These are phyloP conservation scores for Thelaira solivaga DNA, from an alignment of 2,888 invertebrate genomes.

Conservation along the genomic window DNA sequence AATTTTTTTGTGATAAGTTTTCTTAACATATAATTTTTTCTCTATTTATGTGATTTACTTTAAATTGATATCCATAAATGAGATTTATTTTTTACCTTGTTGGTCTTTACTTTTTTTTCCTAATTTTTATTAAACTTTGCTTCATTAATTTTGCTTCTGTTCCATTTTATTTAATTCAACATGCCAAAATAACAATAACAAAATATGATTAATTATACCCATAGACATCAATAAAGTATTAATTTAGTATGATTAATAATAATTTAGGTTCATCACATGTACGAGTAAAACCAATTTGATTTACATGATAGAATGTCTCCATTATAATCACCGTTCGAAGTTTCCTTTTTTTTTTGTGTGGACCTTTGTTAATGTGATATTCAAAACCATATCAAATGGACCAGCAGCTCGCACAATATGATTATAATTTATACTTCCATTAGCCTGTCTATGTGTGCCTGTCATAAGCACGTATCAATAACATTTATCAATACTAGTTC, in stretches of 20 bases:
- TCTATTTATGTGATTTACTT: too few species aligned
- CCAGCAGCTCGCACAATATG: constrained; percentile 2
- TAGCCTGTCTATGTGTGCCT: not conserved
- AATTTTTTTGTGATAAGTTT: too few species aligned
- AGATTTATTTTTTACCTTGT: too few species aligned
- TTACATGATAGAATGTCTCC: too few species aligned
- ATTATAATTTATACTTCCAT: not conserved
- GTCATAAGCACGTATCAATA: constrained; percentile 49
- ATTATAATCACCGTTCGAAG: not conserved
- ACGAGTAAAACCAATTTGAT: not conserved
- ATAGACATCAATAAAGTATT: too few species aligned
- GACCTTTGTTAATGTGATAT: constrained; percentile 1
- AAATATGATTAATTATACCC: constrained; percentile 44
- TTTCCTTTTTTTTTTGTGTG: constrained; percentile 8
- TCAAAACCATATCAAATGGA: constrained; percentile 41
- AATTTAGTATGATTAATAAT: too few species aligned
- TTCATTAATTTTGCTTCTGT: too few species aligned
- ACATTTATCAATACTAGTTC: constrained; percentile 43
- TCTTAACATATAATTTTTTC: too few species aligned
- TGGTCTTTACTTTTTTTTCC: too few species aligned
- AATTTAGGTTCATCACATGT: constrained; percentile 32
- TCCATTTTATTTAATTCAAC: too few species aligned
- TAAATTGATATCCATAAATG: too few species aligned
- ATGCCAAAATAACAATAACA: not conserved
- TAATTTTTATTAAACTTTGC: too few species aligned